Base-by-base conservation (phyloP, 2,888 invertebrate genomes). In the Meandrusa payeni region DNA sequence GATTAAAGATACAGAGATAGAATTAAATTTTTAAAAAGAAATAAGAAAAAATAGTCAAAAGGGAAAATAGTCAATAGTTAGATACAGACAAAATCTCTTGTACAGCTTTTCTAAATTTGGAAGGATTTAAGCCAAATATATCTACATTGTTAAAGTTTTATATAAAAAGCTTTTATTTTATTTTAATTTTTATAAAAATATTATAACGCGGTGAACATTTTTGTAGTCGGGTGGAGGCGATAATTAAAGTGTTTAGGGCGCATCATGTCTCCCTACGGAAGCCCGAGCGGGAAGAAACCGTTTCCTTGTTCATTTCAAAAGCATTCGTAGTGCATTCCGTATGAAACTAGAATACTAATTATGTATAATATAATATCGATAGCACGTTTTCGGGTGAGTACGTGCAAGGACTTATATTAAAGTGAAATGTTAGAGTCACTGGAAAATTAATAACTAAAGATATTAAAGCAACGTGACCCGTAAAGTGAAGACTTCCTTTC, bases 401-500 rank as follows among this genome's bases (percentile, higher is more conserved):
- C 38, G 43, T 32, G 37, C 26, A 19, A 10, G 13, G 32, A 41
- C 32, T 38, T 37, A 43, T 22, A 37, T 37, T 24, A 24, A 15
- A 42, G 36, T 10, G 22, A 28, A 10, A 9, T 32, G 40, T 19
- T 22, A 34, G 40, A 32, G 31, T 20, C 31, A 4, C 9, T 29
- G 31, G 31, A 23, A 43, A 43, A 43, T 43, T 43, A 43, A 43
- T 43, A 38, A 38, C 36, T 13, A 6, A 38, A 43, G 10, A 38
- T 43, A 38, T 27, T 22, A 15, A 5, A 10, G 10, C 3, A 1
- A 38, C 31, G 43, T 32, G 43, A 43, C 24, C n/a, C 7, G 9
- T 22, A 4, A 27, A 9, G 19, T 2, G 11, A 24, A 26, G 7
- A 19, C 12, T 37, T 28, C 5, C 0, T 12, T 11, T 15, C 15